Evolutionary conservation across 1,140 invertebrate genomes (phyloP).

Genomic region (Hesperophylax magnus): DNA sequence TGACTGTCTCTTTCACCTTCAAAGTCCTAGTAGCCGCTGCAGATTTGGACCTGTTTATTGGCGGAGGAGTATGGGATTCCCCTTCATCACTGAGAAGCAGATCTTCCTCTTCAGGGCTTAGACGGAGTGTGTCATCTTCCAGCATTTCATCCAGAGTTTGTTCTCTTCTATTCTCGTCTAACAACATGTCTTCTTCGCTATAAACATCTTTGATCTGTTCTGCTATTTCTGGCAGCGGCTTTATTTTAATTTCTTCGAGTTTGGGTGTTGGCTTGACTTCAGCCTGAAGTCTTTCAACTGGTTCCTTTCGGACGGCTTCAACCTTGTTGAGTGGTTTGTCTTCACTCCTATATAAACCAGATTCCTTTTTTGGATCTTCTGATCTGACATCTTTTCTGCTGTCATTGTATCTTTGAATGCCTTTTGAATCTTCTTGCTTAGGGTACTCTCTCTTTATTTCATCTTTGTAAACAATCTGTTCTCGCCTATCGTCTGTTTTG

Average conservation of each 20-base stretch:
- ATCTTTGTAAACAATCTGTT: slow-evolving; percentile 9
- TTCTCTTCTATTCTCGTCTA: slow-evolving; percentile 23
- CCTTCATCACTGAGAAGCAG: slow-evolving; percentile 46
- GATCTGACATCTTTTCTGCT: neutral
- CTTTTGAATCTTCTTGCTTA: neutral
- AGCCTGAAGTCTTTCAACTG: neutral
- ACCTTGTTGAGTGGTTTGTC: neutral
- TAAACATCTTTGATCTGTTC: neutral
- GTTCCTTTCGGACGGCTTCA: slow-evolving; percentile 9
- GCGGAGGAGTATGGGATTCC: slow-evolving; percentile 32
- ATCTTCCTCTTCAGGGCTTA: slow-evolving; percentile 53
- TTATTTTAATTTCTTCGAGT: slow-evolving; percentile 4
- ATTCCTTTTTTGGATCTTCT: neutral
- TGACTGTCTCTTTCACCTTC: slow-evolving; percentile 7
- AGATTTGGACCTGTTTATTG: neutral
- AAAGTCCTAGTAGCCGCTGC: neutral
- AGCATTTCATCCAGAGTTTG: slow-evolving; percentile 45
- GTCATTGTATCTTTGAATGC: neutral
- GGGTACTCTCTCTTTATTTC: slow-evolving; percentile 16
- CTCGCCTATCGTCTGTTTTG: neutral
- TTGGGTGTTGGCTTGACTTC: slow-evolving; percentile 15
- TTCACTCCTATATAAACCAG: neutral
- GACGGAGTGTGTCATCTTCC: slow-evolving; percentile 50
- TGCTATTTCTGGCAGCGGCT: neutral
- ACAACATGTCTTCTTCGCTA: slow-evolving; percentile 18